These are phyloP conservation scores for Sphecodes monilicornis DNA, from an alignment of 2,888 invertebrate species.

Conservation along the genomic window DNA sequence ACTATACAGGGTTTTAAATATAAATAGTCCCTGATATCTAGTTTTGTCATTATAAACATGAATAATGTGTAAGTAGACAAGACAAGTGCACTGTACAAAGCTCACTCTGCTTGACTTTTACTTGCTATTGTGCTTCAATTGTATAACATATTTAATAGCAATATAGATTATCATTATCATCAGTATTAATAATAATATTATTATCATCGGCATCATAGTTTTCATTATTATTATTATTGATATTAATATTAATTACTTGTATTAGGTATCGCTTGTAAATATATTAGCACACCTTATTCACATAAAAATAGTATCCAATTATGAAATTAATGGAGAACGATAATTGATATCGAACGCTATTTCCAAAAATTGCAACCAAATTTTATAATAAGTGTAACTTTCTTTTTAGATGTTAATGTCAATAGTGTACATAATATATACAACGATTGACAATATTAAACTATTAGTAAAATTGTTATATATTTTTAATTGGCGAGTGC, in stretches of 20 bases:
- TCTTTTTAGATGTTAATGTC: slow-evolving; percentile 45
- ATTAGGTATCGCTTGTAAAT: slow-evolving; percentile 65
- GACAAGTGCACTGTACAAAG: slow-evolving; percentile 72
- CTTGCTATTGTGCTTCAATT: slow-evolving; percentile 59
- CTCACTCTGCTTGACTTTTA: slow-evolving; percentile 65
- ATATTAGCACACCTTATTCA: slow-evolving; percentile 71
- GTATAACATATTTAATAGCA: slow-evolving; percentile 62
- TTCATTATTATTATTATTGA: slow-evolving; percentile 53
- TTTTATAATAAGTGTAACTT: slow-evolving; percentile 33
- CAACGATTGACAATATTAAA: slow-evolving; percentile 70
- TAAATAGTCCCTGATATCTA: slow-evolving; percentile 64
- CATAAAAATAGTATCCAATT: slow-evolving; percentile 58
- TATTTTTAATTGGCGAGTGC: slow-evolving; percentile 61
- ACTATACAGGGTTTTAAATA: slow-evolving; percentile 67
- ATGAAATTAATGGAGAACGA: slow-evolving; percentile 44
- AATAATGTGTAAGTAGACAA: slow-evolving; percentile 64
- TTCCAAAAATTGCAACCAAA: slow-evolving; percentile 44
- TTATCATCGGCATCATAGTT: slow-evolving; percentile 41
- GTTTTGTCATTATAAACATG: slow-evolving; percentile 64
- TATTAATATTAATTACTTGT: slow-evolving; percentile 59
- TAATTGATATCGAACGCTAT: slow-evolving; percentile 41
- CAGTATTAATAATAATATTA: slow-evolving; percentile 50
- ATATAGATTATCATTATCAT: slow-evolving; percentile 58
- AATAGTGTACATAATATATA: slow-evolving; percentile 74
- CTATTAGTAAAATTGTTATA: slow-evolving; percentile 70